Evolutionary conservation across 2,797 vertebrate species (phyloP).

Genomic region (Periparus ater): DNA sequence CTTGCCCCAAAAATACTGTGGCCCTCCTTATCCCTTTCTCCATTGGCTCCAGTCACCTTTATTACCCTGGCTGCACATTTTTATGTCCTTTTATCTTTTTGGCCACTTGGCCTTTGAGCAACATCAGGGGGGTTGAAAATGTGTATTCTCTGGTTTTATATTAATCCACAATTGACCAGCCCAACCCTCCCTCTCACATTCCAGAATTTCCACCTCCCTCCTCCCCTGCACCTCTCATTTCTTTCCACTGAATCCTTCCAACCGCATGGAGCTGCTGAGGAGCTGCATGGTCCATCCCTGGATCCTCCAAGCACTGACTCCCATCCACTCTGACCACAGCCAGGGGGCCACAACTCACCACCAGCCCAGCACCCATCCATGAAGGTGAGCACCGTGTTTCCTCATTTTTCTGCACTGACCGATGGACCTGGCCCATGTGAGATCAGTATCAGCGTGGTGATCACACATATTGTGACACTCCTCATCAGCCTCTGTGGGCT

Average conservation of each 20-base stretch:
- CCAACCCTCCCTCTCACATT: no score
- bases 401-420: no score
- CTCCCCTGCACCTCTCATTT: no score
- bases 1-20: not conserved
- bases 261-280: no score
- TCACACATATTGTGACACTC: not conserved
- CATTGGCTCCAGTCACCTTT: accelerated
- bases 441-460: not conserved
- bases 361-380: not conserved
- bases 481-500: no score
- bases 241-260: no score
- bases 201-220: no score
- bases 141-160: not conserved
- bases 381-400: not conserved
- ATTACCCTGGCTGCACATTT: no score
- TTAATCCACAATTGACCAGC: not conserved
- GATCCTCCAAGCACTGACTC: no score
- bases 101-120: not conserved
- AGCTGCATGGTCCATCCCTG: no score
- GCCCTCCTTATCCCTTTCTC: not conserved
- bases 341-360: no score
- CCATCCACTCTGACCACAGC: no score
- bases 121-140: not conserved
- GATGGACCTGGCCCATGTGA: not conserved
- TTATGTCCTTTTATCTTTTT: not conserved